A percentile compares a stretch with the other conserved stretches of the same genome.
Conservation (phyloP, 2,797 vertebrate species). For the Falco concolor region DNA sequence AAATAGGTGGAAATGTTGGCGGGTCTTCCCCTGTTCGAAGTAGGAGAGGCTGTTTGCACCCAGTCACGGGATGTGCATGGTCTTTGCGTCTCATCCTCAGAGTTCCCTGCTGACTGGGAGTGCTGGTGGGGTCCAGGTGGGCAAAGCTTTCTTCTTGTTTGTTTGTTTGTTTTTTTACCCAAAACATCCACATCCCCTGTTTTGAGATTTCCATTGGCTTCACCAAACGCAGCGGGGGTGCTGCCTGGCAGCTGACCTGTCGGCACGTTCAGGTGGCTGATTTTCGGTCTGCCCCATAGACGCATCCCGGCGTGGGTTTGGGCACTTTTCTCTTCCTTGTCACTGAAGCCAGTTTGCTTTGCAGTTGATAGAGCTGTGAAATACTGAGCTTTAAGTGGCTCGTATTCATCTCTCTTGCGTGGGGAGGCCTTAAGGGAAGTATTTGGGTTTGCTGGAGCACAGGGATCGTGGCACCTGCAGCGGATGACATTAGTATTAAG, state of each 20-base stretch:
- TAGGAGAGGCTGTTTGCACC: neutral
- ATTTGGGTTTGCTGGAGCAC: neutral
- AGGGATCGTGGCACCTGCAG: neutral
- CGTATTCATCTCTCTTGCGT: accelerated
- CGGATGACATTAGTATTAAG: neutral
- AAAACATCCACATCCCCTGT: neutral
- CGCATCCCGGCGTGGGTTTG: neutral
- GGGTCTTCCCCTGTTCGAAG: neutral
- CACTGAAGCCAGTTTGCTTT: neutral
- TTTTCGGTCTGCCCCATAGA: neutral
- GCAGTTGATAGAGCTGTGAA: neutral
- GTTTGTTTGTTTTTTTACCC: neutral
- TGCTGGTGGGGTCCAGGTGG: too few relatives aligned
- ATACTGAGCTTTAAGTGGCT: neutral
- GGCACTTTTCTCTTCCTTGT: neutral
- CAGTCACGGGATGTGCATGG: accelerated
- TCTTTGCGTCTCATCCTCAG: accelerated
- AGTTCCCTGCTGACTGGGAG: neutral
- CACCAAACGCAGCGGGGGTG: accelerated
- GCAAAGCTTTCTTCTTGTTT: neutral
- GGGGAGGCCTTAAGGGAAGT: neutral
- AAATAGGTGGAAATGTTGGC: neutral
- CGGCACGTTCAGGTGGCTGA: accelerated
- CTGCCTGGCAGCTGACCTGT: neutral
- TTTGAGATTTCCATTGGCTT: neutral